Evolutionary conservation across 1,140 invertebrate genomes (phyloP), one percentile per base, ranked within the genome.

Genomic region (Babylonia areolata): DNA sequence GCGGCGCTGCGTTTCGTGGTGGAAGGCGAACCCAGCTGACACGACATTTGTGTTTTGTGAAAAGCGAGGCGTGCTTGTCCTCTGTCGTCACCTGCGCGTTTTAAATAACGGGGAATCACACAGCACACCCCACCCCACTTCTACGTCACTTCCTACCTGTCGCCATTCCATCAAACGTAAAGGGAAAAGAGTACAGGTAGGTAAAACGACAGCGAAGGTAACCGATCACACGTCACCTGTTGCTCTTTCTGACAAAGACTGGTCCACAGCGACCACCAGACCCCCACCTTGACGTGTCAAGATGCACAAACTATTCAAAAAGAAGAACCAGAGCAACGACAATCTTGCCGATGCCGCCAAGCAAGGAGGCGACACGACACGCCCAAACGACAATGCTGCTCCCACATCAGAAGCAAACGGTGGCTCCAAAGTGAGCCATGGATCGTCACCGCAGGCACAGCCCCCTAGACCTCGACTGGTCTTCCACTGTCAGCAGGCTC

Each of bases 401-500:
- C 81, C 85, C 85, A 28, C 58, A 64, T 23, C 83, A n/a, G 86
- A 87, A 39, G 75, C 83, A 31, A 89, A 89, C 71, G 89, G 85
- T 89, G 77, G 88, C 12, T 54, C 88, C 80, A 86, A 88, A 82
- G 87, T 86, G 46, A 64, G 58, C 58, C 58, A 64, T 2, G 28
- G 58, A 11, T n/a, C 58, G 0, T 33, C 23, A 31, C 85, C 88
- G 11, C 85, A 87, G 9, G 46, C 88, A 3, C 89, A 90, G 35
- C 89, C 88, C 12, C 86, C 90, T 33, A 91, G 91, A 85, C 96
- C 97, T 6, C 97, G 98, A 91, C 95, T 99, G 85, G 96, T 98
- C 39, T 99, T 99, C 92, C 97, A 99, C 93, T 99, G 98, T 94
- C 98, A 99, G 94, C 96, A 99, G 93, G 99, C 98, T 0, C 98